Conservation (phyloP, 2,888 invertebrate species). For the Tetranychus truncatus region DNA sequence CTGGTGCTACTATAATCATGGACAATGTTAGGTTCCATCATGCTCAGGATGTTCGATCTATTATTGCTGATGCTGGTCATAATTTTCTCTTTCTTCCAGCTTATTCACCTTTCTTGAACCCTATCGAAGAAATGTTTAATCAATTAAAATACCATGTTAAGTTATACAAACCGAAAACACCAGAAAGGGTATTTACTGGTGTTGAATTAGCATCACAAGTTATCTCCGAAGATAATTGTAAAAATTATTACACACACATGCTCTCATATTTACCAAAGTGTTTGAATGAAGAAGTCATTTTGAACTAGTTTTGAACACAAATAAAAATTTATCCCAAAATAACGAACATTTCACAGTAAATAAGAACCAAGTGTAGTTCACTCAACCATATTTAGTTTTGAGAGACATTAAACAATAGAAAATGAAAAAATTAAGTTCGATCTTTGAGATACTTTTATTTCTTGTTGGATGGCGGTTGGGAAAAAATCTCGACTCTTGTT, state of each 20-base stretch:
- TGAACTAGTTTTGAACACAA: background rate
- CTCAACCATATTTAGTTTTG: too few species aligned
- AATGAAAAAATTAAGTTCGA: too few species aligned
- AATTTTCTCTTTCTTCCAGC: background rate
- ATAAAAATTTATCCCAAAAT: too few species aligned
- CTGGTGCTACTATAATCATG: background rate
- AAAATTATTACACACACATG: background rate
- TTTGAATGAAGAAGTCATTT: background rate
- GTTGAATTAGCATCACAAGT: background rate
- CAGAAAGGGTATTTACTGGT: background rate
- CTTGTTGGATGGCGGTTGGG: too few species aligned
- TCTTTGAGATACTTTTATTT: too few species aligned
- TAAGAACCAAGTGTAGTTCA: too few species aligned
- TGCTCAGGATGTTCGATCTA: background rate
- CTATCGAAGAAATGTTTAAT: background rate
- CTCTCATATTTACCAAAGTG: background rate
- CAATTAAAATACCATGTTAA: background rate
- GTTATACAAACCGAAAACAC: background rate
- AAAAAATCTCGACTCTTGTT: too few species aligned
- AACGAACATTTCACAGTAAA: too few species aligned
- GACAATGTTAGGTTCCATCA: background rate
- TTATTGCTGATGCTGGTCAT: background rate
- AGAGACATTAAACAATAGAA: too few species aligned
- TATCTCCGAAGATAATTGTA: background rate
- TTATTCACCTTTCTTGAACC: background rate